These are phyloP conservation scores for Abrostola triplasia DNA, from an alignment of 2,888 invertebrate genomes.

Conservation along the genomic window DNA sequence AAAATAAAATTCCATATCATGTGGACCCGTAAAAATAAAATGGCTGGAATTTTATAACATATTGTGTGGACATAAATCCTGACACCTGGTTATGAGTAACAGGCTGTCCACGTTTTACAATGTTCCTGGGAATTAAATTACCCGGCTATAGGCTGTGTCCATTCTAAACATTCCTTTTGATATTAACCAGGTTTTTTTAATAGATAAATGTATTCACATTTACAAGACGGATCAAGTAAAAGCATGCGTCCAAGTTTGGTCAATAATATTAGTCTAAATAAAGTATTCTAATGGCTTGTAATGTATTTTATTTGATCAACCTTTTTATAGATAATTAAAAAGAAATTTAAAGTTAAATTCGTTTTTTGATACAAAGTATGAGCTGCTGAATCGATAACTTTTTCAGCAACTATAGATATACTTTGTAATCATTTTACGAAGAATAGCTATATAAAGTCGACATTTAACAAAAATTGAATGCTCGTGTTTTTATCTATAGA, in stretches of 20 bases:
- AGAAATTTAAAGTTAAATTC: too few species aligned
- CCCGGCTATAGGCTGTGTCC: conserved; percentile 31
- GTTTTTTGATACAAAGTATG: too few species aligned
- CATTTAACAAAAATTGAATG: too few species aligned
- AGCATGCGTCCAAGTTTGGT: neutral
- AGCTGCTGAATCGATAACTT: too few species aligned
- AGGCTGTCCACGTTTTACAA: conserved; percentile 62
- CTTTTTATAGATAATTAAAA: too few species aligned
- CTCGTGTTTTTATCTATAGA: too few species aligned
- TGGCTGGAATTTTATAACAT: conserved; percentile 76
- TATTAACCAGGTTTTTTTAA: conserved; percentile 13
- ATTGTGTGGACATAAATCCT: conserved; percentile 75
- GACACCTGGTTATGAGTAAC: conserved; percentile 77
- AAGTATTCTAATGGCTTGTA: too few species aligned
- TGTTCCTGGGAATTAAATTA: conserved; percentile 72
- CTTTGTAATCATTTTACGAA: too few species aligned
- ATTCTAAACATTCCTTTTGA: conserved; percentile 12
- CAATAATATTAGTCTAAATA: too few species aligned
- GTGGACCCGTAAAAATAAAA: conserved; percentile 69
- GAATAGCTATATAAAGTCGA: too few species aligned
- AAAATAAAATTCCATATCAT: conserved; percentile 64
- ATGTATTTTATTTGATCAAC: too few species aligned
- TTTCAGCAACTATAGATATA: too few species aligned
- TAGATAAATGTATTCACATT: neutral
- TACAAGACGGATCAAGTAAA: neutral